Evolutionary conservation across 1,140 invertebrate species (phyloP).

Genomic region (Onthophagus taurus): DNA sequence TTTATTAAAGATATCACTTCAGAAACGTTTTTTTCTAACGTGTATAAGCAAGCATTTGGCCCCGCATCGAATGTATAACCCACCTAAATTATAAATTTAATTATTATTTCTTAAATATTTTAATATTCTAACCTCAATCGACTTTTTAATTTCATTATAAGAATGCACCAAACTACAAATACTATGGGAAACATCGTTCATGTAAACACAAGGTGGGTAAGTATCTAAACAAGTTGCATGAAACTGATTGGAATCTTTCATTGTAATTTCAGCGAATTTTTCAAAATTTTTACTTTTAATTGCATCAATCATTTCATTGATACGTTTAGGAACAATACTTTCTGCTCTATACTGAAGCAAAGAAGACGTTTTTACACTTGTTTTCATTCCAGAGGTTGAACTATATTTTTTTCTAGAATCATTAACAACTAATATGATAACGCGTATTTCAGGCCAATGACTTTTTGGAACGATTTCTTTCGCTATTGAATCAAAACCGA

Average conservation of each 20-base stretch:
- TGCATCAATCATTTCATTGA: constrained; percentile 58
- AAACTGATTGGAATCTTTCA: constrained; percentile 97
- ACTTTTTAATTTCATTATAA: constrained; percentile 59
- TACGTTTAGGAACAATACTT: constrained; percentile 61
- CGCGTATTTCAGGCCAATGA: constrained; percentile 88
- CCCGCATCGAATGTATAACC: constrained; percentile 98
- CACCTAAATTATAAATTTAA: constrained; percentile 43
- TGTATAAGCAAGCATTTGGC: constrained; percentile 88
- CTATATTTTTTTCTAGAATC: constrained; percentile 77
- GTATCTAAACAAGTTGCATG: constrained; percentile 93
- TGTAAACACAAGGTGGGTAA: constrained; percentile 86
- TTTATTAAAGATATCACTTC: constrained; percentile 56
- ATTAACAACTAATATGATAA: constrained; percentile 85
- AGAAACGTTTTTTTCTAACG: constrained; percentile 67
- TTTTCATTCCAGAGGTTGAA: constrained; percentile 89
- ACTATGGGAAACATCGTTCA: constrained; percentile 78
- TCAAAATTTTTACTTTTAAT: constrained; percentile 75
- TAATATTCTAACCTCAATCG: not conserved
- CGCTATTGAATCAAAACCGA: constrained; percentile 80
- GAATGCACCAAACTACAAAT: constrained; percentile 74
- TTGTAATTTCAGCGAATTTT: constrained; percentile 86
- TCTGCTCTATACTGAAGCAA: constrained; percentile 68
- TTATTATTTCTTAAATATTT: constrained; percentile 2
- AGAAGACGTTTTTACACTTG: constrained; percentile 69
- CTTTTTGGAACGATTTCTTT: constrained; percentile 56